Evolutionary conservation across 1,140 invertebrate species (phyloP), one percentile per base, ranked within the genome.

Genomic region (Drosophila malerkotliana): DNA sequence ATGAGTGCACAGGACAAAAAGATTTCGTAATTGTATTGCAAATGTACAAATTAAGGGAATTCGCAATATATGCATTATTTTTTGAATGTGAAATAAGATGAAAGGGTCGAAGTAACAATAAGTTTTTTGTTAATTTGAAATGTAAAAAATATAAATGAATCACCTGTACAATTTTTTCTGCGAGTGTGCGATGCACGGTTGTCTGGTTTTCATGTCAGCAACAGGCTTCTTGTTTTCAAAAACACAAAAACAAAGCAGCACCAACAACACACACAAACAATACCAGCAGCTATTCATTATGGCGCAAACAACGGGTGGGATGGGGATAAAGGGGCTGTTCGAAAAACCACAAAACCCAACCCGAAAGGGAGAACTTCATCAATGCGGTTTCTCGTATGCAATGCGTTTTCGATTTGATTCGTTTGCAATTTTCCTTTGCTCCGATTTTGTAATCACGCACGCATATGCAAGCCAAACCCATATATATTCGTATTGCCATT

Each of bases 231-330:
- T 53, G 61, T 58, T 45, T 66, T 48, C 34, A 48, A 52, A 47
- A 41, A 18, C 47, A 56, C 47, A 45, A 41, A 14, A 12, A 64
- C 18, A 61, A 30, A 51, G n/a, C 12, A 21, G 18, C 28, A 21
- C 14, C 30, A 28, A 9, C 39, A 4, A 47, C 15, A 44, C 39
- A 30, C 32, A 55, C 18, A 45, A 49, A 30, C 53, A 61, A 51
- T 59, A 77, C 64, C 53, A 66, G 28, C 61, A 58, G 58, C 72
- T 44, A 76, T 83, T 82, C 79, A 82, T 78, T 82, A 62, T 69
- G 51, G 55, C 55, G 39, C 51, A 63, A 59, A 61, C 76, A 82
- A 71, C 26, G 24, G 63, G 37, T 47, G 39, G 53, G 32, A n/a
- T 37, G 34, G 34, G 34, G 34, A 10, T 37, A 28, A 28, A 28